Evolutionary conservation across 2,113 vertebrate species (phyloP), one percentile per base, ranked within the genome.

Genomic region (Ascaphus truei): DNA sequence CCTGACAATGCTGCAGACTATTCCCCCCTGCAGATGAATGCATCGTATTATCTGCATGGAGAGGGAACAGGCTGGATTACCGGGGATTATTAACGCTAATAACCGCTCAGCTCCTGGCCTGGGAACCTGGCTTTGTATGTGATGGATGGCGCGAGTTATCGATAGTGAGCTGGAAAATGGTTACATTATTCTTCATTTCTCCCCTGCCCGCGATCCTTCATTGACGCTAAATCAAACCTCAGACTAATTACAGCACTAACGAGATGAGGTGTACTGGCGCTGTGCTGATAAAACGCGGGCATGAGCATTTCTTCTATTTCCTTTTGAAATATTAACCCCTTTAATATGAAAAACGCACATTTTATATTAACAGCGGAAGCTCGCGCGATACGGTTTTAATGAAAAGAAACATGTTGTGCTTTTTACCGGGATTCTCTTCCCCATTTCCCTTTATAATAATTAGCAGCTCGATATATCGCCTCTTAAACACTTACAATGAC

Each of bases 111-210:
- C 53, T 30, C 3, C 31, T 23, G 73, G 47, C 41, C 56, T 62
- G n/a, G 34, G 65, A 36, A 73, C 9, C 34, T 12, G 3, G 37
- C 43, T 55, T 20, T 25, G 26, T 7, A 1, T 71, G 26, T 81
- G 83, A 84, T 80, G 77, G 76, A 84, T 82, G 77, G 34, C 39
- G 1, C 3, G 1, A 66, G 75, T 82, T 77, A 82, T 73, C 76
- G 55, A 78, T 76, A 75, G 72, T 1, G 16, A 76, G 71, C 73
- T 58, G 65, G 72, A 79, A 75, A 82, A 77, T 72, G 73, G 67
- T 48, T 73, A 31, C 57, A 74, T 85, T 83, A 81, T 79, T 81
- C 80, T 83, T 82, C 77, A 83, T 85, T 80, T 73, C 43, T 76
- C 41, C 34, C 60, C 72, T 75, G 75, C 61, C 77, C 20, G 31